Evolutionary conservation across 2,888 invertebrate species (phyloP), one percentile per base, ranked within the genome.

Genomic region (Polylopha cassiicola): DNA sequence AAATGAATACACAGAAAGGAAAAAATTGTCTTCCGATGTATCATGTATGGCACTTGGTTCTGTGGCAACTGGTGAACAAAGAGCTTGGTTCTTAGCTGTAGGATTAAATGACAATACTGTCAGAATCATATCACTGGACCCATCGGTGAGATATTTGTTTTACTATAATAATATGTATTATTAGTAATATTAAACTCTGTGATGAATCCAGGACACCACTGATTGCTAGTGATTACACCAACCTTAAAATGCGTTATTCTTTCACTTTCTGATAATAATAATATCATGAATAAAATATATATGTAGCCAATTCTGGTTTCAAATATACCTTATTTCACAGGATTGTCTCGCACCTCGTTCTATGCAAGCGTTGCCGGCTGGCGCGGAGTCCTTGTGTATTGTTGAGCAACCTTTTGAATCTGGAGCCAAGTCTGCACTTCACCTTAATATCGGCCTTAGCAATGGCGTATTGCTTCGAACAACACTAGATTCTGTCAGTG

Each of bases 1-100:
- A 31, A 98, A 99, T 79, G 99, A 99, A 73, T 99, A 98, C 72
- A 98, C 97, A 4, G 98, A 99, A 69, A 89, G 98, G 5, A 97
- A 98, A 64, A 96, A 98, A 67, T 92, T 99, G 91, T 94, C 96
- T 3, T 93, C 95, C 0, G 99, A 99, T 74, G 98, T 99, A 1
- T 93, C 99, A 52, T 99, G 99, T 69, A 99, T 99, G 99, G 98
- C 97, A 0, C 80, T 99, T 44, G 98, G 97, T 0, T 95, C 95
- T 37, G 98, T 99, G 0, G 96, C 98, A 0, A 89, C 92, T 1
- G 99, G 99, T 3, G 99, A 99, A 73, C 96, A 97, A 66, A 87
- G 98, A 44, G 96, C 95, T 0, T 92, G 97, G 88, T 99, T 99
- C 69, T 87, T 99, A 56, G 97, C 98, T 44, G 98, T 99, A 16